These are phyloP conservation scores for Pempheris klunzingeri DNA, from an alignment of 2,797 vertebrate species.

Conservation along the genomic window DNA sequence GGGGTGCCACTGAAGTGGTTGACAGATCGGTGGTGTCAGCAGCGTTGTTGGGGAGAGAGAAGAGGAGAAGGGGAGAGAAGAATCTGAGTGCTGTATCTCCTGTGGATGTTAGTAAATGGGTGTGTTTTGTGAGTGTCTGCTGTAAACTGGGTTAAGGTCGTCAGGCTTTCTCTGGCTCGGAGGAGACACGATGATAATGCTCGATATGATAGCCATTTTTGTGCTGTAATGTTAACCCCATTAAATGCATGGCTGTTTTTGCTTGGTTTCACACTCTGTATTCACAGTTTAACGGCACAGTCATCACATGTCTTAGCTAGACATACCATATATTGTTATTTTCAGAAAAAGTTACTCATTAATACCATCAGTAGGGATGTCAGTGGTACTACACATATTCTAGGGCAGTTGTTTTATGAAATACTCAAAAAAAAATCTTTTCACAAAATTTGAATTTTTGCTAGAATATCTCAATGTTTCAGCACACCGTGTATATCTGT, in stretches of 20 bases:
- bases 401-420: background rate
- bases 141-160: slow-evolving; percentile 32
- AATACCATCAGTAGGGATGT: background rate
- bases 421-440: background rate
- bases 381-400: background rate
- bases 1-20: slow-evolving; percentile 72
- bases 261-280: background rate
- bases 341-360: background rate
- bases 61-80: slow-evolving; percentile 10
- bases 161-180: slow-evolving; percentile 9
- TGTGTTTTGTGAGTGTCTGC: slow-evolving; percentile 44
- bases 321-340: background rate
- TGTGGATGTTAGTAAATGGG: slow-evolving; percentile 48
- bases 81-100: slow-evolving; percentile 23
- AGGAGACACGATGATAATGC: slow-evolving; percentile 41
- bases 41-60: slow-evolving; percentile 50
- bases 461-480: slow-evolving; percentile 3
- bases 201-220: slow-evolving; percentile 19
- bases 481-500: background rate
- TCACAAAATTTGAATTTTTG: background rate
- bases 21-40: slow-evolving; percentile 81
- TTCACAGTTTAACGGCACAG: background rate
- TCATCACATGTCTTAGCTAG: background rate
- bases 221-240: slow-evolving; percentile 11
- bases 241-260: background rate